A percentile compares a stretch with the other conserved stretches of the same genome.
These are phyloP conservation scores for Heliothis virescens DNA, from an alignment of 1,140 invertebrate species.

Conservation along the genomic window DNA sequence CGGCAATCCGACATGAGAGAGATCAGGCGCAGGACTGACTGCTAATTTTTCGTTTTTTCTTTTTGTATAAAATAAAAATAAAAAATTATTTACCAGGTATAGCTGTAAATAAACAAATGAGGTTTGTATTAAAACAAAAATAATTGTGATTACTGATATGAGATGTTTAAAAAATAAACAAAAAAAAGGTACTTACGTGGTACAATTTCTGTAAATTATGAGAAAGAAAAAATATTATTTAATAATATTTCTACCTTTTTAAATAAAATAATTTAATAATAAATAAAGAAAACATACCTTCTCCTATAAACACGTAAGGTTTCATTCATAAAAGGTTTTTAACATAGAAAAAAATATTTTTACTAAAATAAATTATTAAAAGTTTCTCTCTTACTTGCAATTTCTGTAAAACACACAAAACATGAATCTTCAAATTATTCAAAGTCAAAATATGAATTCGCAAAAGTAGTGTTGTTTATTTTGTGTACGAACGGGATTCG, in stretches of 20 bases:
- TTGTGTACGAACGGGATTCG: too few species aligned
- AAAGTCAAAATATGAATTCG: too few species aligned
- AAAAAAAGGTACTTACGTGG: conserved; percentile 61
- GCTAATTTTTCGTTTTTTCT: too few species aligned
- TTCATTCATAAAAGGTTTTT: background rate
- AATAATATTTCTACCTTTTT: background rate
- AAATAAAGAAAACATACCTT: conserved; percentile 49
- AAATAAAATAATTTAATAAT: conserved; percentile 2
- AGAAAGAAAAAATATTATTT: background rate
- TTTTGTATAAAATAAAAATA: background rate
- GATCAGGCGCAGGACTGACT: too few species aligned
- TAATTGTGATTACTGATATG: conserved; percentile 10
- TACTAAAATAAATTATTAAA: background rate
- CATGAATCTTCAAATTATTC: too few species aligned
- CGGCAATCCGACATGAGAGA: too few species aligned
- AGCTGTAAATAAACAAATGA: conserved; percentile 49
- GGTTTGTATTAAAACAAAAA: background rate
- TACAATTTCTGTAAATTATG: conserved; percentile 62
- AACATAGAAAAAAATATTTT: background rate
- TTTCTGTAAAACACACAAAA: background rate
- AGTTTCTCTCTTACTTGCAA: background rate
- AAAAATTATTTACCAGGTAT: conserved; percentile 56
- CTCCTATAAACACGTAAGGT: conserved; percentile 47
- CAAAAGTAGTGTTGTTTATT: too few species aligned
- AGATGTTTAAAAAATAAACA: background rate